These are phyloP conservation scores for Dryocosmus kuriphilus DNA, from an alignment of 2,888 invertebrate genomes.

Conservation along the genomic window DNA sequence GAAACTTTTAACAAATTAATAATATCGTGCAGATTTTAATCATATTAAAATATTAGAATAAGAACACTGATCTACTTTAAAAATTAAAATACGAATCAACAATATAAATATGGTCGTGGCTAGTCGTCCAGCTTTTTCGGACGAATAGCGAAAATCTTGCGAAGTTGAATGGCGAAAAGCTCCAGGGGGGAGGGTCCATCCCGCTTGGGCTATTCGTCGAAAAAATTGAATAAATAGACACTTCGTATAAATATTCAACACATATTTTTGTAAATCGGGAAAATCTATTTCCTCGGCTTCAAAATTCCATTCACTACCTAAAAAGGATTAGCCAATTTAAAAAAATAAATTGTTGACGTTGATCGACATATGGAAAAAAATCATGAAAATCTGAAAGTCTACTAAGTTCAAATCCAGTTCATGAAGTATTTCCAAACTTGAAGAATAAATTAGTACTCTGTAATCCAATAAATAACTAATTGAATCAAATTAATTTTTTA, in stretches of 20 bases:
- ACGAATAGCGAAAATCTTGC: too few relatives aligned
- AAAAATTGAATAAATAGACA: too few relatives aligned
- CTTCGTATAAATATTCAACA: too few relatives aligned
- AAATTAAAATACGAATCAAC: neutral
- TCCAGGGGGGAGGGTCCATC: too few relatives aligned
- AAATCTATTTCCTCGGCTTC: neutral
- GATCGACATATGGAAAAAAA: neutral
- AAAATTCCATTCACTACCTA: neutral
- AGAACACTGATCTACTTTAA: neutral
- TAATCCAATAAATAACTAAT: neutral
- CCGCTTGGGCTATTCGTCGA: too few relatives aligned
- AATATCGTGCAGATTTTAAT: conserved; percentile 20
- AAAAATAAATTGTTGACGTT: neutral
- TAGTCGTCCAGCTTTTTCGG: too few relatives aligned
- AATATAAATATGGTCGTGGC: too few relatives aligned
- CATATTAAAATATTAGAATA: conserved; percentile 12
- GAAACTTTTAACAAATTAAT: conserved; percentile 35
- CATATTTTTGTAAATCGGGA: neutral
- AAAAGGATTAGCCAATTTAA: neutral
- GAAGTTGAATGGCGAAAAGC: too few relatives aligned
- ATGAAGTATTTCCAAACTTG: too few relatives aligned
- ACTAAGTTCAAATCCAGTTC: neutral
- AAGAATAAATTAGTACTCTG: too few relatives aligned
- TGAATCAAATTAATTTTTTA: neutral
- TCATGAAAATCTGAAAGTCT: neutral